These are phyloP conservation scores for Decapterus maruadsi DNA, from an alignment of 2,797 vertebrate species.

Conservation along the genomic window DNA sequence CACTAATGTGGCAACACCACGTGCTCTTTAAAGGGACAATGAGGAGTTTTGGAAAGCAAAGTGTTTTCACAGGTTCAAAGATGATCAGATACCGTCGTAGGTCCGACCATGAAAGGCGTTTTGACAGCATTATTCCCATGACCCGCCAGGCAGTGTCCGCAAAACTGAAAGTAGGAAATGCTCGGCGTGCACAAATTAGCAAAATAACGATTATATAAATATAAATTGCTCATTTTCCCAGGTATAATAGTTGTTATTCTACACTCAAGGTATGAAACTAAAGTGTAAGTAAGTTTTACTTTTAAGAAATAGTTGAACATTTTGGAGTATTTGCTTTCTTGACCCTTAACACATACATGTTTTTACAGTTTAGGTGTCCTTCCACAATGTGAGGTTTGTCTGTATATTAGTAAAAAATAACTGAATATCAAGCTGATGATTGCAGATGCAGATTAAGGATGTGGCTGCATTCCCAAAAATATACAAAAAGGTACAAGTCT, in stretches of 20 bases:
- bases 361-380: not conserved
- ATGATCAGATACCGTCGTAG: no score
- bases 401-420: not conserved
- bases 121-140: no score
- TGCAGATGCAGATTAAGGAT: slow-evolving; percentile 10
- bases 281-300: not conserved
- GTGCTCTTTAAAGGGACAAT: no score
- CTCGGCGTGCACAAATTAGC: no score
- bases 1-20: not conserved
- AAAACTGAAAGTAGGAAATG: no score
- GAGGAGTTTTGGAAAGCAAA: no score
- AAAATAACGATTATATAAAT: no score
- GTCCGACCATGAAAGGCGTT: no score
- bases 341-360: not conserved
- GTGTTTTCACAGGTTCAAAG: no score
- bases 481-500: not conserved
- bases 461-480: slow-evolving; percentile 14
- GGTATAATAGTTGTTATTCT: not conserved
- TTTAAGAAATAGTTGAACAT: not conserved
- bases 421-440: not conserved
- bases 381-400: not conserved
- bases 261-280: not conserved
- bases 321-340: not conserved
- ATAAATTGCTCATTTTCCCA: no score
- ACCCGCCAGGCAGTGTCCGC: no score